Conservation (phyloP, 2,113 vertebrate species). For the Halichoerus grypus region DNA sequence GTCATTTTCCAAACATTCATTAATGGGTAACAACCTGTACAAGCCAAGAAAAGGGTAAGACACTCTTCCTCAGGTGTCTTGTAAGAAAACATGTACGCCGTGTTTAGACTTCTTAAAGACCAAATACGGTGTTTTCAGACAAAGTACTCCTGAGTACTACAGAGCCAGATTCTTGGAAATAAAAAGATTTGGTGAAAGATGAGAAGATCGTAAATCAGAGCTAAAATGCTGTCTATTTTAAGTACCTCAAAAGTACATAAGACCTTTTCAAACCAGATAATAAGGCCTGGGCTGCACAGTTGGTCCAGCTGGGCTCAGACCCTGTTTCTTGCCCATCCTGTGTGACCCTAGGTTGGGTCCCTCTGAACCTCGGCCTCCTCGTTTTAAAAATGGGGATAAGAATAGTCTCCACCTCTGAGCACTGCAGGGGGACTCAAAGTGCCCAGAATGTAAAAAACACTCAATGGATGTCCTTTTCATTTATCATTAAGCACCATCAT, state of each 20-base stretch:
- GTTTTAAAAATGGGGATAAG: background rate
- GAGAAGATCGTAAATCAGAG: background rate
- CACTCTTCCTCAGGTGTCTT: background rate
- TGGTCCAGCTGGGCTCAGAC: background rate
- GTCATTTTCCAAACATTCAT: background rate
- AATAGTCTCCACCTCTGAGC: background rate
- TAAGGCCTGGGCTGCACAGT: too few relatives aligned
- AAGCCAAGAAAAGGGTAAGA: background rate
- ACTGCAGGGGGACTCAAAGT: background rate
- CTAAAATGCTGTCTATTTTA: background rate
- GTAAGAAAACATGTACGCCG: background rate
- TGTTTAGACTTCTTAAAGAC: background rate
- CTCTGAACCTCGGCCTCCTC: background rate
- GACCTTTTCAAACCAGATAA: background rate
- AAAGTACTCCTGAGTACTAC: background rate
- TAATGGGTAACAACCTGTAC: background rate
- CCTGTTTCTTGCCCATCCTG: background rate
- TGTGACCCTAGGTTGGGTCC: background rate
- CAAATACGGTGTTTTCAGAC: background rate
- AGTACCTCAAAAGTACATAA: background rate
- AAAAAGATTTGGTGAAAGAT: background rate
- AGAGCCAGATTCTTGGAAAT: background rate
- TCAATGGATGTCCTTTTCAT: background rate
- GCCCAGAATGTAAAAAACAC: background rate
- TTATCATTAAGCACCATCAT: background rate